Evolutionary conservation across 2,888 invertebrate species (phyloP).

Genomic region (Euclidia mi): DNA sequence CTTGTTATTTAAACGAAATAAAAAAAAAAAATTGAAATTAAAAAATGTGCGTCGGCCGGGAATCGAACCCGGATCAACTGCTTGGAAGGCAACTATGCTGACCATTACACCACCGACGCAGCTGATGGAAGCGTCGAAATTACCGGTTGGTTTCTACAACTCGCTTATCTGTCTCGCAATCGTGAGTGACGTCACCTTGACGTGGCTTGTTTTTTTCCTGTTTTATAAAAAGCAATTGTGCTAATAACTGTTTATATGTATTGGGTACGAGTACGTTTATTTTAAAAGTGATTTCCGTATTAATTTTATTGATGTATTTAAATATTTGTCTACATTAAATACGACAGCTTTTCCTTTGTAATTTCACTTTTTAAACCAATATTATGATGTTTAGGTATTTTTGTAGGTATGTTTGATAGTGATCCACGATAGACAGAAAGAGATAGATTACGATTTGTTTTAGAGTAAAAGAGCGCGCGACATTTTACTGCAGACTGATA

Average conservation of each 20-base stretch:
- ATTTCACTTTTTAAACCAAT: too few relatives aligned
- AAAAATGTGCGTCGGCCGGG: conserved; percentile 89
- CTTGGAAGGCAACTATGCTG: conserved; percentile 91
- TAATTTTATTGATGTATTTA: background rate
- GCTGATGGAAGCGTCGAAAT: conserved; percentile 13
- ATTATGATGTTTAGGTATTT: too few relatives aligned
- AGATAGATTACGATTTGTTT: too few relatives aligned
- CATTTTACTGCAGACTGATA: too few relatives aligned
- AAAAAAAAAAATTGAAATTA: conserved; percentile 24
- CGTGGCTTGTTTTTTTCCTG: conserved; percentile 20
- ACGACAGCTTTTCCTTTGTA: too few relatives aligned
- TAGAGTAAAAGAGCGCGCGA: too few relatives aligned
- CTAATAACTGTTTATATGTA: conserved; percentile 25
- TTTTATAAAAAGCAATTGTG: conserved; percentile 37
- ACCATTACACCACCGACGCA: conserved; percentile 91
- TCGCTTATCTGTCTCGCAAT: conserved; percentile 10
- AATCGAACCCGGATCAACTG: conserved; percentile 91
- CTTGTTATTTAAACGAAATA: background rate
- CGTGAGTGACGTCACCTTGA: conserved; percentile 31
- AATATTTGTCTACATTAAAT: too few relatives aligned
- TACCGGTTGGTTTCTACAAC: background rate
- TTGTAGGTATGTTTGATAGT: too few relatives aligned
- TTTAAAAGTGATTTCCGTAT: conserved; percentile 2
- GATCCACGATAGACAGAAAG: too few relatives aligned
- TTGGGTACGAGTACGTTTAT: conserved; percentile 23